A percentile compares a stretch with the other conserved stretches of the same genome.
These are phyloP conservation scores for Lasioglossum lativentre DNA, from an alignment of 2,888 invertebrate genomes.

Conservation along the genomic window DNA sequence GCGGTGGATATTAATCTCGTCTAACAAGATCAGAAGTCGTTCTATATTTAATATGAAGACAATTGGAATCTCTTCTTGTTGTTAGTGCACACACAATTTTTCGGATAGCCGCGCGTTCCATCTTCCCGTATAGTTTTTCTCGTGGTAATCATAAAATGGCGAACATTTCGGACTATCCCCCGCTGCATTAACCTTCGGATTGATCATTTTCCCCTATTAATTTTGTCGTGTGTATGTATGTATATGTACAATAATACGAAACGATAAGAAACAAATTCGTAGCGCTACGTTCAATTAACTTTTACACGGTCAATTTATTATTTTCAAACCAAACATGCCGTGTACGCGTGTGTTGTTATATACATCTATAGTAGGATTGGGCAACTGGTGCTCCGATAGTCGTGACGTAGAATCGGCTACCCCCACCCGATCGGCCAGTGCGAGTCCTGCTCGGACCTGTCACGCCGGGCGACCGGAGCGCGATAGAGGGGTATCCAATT, in stretches of 20 bases:
- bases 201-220: not conserved
- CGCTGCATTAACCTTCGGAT: not conserved
- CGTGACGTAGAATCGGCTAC: no score
- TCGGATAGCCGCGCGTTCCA: not conserved
- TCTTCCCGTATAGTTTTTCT: not conserved
- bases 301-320: conserved; percentile 5
- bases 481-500: no score
- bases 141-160: conserved; percentile 1
- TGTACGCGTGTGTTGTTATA: not conserved
- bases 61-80: not conserved
- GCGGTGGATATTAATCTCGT: no score
- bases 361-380: not conserved
- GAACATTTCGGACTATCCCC: not conserved
- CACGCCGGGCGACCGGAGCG: no score
- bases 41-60: not conserved
- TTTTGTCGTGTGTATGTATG: not conserved
- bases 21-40: not conserved
- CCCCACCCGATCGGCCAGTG: no score
- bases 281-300: not conserved
- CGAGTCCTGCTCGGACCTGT: no score
- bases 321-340: conserved; percentile 27
- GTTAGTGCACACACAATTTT: not conserved
- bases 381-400: no score
- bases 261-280: not conserved
- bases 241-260: not conserved